Evolutionary conservation across 2,888 invertebrate species (phyloP), one percentile per base, ranked within the genome.

Genomic region (Loripinus fragilis): DNA sequence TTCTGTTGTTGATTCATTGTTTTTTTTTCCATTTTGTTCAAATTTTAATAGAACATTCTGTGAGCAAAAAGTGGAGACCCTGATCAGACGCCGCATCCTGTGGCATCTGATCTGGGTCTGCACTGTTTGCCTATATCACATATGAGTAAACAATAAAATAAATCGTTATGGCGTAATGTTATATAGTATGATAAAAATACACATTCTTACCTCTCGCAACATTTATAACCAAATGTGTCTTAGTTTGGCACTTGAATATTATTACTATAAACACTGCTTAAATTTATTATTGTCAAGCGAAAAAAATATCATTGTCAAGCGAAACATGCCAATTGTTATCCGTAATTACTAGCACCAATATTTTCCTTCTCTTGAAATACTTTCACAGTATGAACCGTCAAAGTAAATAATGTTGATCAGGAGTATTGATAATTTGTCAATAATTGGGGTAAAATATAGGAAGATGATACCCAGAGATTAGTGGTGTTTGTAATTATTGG

Each of bases 341-440:
- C 33, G 33, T 60, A 60, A 60, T 60, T 33, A 60, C 17, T 60
- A 60, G 33, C 33, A 33, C 30, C 60, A 60, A 60, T 60, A 60
- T 60, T 60, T 33, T 33, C 23, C n/a, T 23, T 33, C 60, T 60
- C 33, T 60, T 60, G 7, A 60, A 60, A 60, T 60, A 60, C 60
- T 60, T 60, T 60, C 60, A 60, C 60, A 60, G 60, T 17, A 33
- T 60, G 60, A 33, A 60, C 5, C 23, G 60, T 60, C 60, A 60
- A 60, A 60, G 28, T 60, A 60, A 60, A 60, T 60, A 60, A 60
- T 60, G 33, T 17, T 60, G 60, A 60, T 30, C 60, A 33, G 15
- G 23, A 33, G 10, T 60, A 60, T 60, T 20, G 60, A 60, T 60
- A 60, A 60, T 60, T 60, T 60, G 60, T 30, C 60, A 60, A 60